phyloP scores from a whole-genome alignment of 2,113 vertebrate species.

The Apteryx mantelli region DNA sequence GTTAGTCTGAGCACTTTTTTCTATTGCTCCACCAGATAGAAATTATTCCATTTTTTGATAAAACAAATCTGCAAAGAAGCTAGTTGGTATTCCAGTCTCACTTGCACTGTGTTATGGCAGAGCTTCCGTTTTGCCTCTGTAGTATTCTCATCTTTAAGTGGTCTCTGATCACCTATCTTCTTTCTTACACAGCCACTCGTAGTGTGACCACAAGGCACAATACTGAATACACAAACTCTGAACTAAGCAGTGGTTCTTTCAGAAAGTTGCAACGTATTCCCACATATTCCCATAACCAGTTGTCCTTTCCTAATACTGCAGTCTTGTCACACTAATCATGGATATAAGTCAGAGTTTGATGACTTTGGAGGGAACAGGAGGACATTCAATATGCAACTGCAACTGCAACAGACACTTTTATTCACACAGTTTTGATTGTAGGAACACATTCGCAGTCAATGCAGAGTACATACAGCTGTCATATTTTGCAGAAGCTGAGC shows the following conservation, averaged over 20 bases:
- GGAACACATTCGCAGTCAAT: neutral
- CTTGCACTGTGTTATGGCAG: neutral
- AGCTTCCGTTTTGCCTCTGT: neutral
- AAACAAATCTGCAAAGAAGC: neutral
- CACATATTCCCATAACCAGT: neutral
- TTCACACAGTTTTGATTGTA: neutral
- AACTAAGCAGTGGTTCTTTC: neutral
- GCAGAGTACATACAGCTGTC: neutral
- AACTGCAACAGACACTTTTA: neutral
- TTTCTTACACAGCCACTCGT: neutral
- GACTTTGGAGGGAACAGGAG: neutral
- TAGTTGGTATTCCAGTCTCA: neutral
- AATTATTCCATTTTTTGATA: neutral
- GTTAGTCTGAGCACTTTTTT: neutral
- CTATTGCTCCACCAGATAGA: neutral
- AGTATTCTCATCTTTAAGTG: neutral
- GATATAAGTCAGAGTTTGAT: neutral
- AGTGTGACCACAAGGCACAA: neutral
- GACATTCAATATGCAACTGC: neutral
- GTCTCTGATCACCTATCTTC: neutral
- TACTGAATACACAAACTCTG: accelerated
- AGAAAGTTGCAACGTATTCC: neutral
- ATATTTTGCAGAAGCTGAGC: neutral
- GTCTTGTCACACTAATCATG: neutral
- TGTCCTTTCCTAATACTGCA: neutral